Evolutionary conservation across 1,140 invertebrate genomes (phyloP).

Genomic region (Subanguina moxae): DNA sequence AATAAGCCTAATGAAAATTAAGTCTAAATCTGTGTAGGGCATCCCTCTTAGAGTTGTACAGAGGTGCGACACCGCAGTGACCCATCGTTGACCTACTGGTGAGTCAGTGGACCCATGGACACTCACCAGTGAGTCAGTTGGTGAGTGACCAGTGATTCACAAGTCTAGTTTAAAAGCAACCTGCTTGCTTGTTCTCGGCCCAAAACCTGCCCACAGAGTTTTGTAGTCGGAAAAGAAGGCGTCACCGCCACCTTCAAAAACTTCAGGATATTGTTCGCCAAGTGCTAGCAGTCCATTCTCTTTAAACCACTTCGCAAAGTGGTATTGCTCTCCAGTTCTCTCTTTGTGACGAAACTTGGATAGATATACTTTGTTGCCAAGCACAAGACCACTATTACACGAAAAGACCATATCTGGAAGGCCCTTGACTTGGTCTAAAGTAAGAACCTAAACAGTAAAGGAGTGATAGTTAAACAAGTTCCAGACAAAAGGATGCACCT

Average conservation of each 20-base stretch:
- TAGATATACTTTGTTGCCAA: conserved; percentile 53
- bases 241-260: conserved; percentile 57
- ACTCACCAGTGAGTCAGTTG: no score
- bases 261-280: conserved; percentile 48
- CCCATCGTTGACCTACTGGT: no score
- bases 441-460: conserved; percentile 40
- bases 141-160: no score
- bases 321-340: conserved; percentile 50
- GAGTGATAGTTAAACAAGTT: conserved; percentile 10
- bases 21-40: no score
- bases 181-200: conserved; percentile 43
- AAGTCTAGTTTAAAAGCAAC: conserved; percentile 17
- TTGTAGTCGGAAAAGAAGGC: conserved; percentile 52
- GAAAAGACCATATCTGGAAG: conserved; percentile 59
- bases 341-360: conserved; percentile 55
- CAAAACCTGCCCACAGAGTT: conserved; percentile 57
- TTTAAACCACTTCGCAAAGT: conserved; percentile 55
- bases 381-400: conserved; percentile 51
- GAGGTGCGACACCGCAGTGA: no score
- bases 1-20: conserved; percentile 47
- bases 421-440: conserved; percentile 46
- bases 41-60: no score
- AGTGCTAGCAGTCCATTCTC: conserved; percentile 47
- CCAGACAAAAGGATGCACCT: conserved; percentile 33
- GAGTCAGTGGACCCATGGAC: no score